Evolutionary conservation across 2,113 vertebrate species (phyloP).

Genomic region (Paramisgurnus dabryanus): DNA sequence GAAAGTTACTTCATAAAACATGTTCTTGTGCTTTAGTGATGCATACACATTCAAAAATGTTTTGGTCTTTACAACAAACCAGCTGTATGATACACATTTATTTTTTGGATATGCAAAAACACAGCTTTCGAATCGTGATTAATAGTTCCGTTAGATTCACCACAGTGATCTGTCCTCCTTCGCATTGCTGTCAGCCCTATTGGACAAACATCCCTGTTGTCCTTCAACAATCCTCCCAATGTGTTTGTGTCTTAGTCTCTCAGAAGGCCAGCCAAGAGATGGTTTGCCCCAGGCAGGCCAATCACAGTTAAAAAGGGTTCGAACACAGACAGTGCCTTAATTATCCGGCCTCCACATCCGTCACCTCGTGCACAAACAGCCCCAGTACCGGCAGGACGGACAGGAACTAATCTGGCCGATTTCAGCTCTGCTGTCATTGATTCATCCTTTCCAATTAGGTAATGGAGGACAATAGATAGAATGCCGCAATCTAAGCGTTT

Average conservation of each 20-base stretch:
- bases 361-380: conserved; percentile 45
- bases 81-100: neutral
- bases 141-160: conserved; percentile 27
- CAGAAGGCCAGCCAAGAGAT: conserved; percentile 48
- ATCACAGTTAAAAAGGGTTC: conserved; percentile 42
- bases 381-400: conserved; percentile 37
- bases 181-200: conserved; percentile 24
- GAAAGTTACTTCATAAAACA: too few species aligned
- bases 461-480: conserved; percentile 38
- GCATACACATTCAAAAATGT: too few species aligned
- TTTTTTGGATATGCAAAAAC: neutral
- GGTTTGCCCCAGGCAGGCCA: conserved; percentile 48
- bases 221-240: conserved; percentile 34
- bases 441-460: conserved; percentile 51
- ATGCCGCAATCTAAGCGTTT: conserved; percentile 22
- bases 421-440: conserved; percentile 38
- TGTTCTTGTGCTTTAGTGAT: too few species aligned
- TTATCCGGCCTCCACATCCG: conserved; percentile 43
- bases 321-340: conserved; percentile 49
- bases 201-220: conserved; percentile 47
- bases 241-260: conserved; percentile 41
- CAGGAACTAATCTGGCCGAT: conserved; percentile 43
- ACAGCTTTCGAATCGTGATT: neutral
- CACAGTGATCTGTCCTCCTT: conserved; percentile 21
- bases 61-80: neutral